Evolutionary conservation across 2,888 invertebrate species (phyloP).

Genomic region (Phragmatobia fuliginosa): DNA sequence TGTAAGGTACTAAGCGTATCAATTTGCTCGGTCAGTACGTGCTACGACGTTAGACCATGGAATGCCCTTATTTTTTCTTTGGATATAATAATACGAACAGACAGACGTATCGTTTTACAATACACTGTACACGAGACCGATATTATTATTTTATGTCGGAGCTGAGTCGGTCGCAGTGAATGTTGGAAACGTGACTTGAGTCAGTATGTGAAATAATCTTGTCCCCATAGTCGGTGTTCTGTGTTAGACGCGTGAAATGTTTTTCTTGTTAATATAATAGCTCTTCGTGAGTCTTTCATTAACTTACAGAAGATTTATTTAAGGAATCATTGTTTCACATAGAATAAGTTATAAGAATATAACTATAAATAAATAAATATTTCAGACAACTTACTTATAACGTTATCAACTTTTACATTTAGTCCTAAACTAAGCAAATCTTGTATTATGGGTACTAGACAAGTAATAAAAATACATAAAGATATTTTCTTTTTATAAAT

Average conservation of each 20-base stretch:
- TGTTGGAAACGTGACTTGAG: conserved; percentile 61
- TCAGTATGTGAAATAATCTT: conserved; percentile 51
- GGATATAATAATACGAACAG: conserved; percentile 31
- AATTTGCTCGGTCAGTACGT: conserved; percentile 11
- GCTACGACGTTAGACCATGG: neutral
- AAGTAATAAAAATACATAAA: too few species aligned
- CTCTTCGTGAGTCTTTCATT: conserved; percentile 32
- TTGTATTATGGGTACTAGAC: too few species aligned
- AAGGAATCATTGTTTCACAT: neutral
- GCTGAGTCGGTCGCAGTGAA: conserved; percentile 56
- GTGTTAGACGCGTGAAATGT: conserved; percentile 41
- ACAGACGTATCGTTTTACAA: conserved; percentile 49
- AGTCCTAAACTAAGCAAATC: too few species aligned
- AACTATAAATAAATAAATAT: too few species aligned
- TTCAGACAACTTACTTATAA: too few species aligned
- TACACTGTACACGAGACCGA: conserved; percentile 40
- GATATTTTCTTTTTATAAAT: too few species aligned
- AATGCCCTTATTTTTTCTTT: conserved; percentile 18
- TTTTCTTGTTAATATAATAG: conserved; percentile 50
- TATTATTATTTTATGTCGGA: conserved; percentile 49
- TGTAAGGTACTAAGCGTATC: neutral
- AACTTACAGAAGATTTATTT: conserved; percentile 16
- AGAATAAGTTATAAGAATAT: neutral
- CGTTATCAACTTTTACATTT: too few species aligned
- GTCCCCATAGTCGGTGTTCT: conserved; percentile 22